Percentiles rank a stretch among this genome's conserved stretches.
Evolutionary conservation across 2,113 vertebrate genomes (phyloP).

Genomic region (Misgurnus anguillicaudatus): DNA sequence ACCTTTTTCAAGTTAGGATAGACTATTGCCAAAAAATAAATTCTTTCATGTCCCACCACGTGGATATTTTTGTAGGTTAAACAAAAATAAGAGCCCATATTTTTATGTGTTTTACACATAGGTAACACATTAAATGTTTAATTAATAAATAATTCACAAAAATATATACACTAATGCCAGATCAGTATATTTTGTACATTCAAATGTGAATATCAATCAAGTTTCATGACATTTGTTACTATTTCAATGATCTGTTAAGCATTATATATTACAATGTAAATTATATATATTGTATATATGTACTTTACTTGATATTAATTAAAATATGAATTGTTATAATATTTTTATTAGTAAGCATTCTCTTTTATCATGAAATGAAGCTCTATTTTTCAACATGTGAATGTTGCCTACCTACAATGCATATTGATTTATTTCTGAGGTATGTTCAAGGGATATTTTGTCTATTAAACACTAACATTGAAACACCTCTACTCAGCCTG

Average conservation of each 20-base stretch:
- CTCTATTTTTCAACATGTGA: slow-evolving; percentile 37
- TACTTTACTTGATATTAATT: too few species aligned
- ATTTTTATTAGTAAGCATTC: background rate
- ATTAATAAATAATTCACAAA: background rate
- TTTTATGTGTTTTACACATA: background rate
- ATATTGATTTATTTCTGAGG: background rate
- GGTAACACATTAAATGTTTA: background rate
- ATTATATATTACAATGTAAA: too few species aligned
- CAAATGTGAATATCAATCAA: background rate
- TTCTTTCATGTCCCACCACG: too few species aligned
- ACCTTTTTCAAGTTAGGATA: too few species aligned
- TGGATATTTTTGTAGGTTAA: background rate
- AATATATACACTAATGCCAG: background rate
- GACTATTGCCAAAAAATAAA: too few species aligned
- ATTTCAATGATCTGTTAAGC: too few species aligned
- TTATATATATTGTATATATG: too few species aligned
- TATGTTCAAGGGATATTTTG: background rate
- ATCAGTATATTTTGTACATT: background rate
- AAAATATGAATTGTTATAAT: background rate
- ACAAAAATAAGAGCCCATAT: background rate
- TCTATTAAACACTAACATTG: slow-evolving; percentile 1
- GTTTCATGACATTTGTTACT: background rate
- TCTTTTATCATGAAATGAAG: too few species aligned
- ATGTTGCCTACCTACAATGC: slow-evolving; percentile 13
- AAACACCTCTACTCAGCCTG: background rate